Evolutionary conservation across 2,113 vertebrate genomes (phyloP).

Genomic region (Oreochromis niloticus): DNA sequence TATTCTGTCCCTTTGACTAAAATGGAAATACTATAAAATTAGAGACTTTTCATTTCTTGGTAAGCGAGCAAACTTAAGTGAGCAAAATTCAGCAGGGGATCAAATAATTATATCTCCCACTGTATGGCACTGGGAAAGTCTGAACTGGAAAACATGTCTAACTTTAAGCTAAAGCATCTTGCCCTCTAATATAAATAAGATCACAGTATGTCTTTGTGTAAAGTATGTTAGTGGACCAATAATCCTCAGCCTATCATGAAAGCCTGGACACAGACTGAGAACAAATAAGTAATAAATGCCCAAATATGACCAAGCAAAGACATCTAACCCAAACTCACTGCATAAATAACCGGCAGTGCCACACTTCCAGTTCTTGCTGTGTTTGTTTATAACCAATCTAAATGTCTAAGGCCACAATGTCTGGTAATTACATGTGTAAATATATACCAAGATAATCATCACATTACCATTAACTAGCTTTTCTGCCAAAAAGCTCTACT

Average conservation of each 20-base stretch:
- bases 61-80: neutral
- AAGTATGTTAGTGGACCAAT: neutral
- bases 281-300: neutral
- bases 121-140: neutral
- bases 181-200: neutral
- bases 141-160: neutral
- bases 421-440: neutral
- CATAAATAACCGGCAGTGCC: neutral
- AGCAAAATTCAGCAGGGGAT: neutral
- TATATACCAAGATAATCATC: neutral
- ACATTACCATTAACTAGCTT: neutral
- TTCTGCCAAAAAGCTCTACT: neutral
- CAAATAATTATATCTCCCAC: neutral
- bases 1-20: rapidly evolving
- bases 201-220: neutral
- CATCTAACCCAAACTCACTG: neutral
- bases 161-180: neutral
- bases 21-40: neutral
- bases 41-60: neutral
- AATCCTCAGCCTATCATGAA: neutral
- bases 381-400: neutral
- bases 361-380: neutral
- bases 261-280: neutral
- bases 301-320: neutral
- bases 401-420: neutral